Evolutionary conservation across 2,113 vertebrate species (phyloP).

Genomic region (Suricata suricatta): DNA sequence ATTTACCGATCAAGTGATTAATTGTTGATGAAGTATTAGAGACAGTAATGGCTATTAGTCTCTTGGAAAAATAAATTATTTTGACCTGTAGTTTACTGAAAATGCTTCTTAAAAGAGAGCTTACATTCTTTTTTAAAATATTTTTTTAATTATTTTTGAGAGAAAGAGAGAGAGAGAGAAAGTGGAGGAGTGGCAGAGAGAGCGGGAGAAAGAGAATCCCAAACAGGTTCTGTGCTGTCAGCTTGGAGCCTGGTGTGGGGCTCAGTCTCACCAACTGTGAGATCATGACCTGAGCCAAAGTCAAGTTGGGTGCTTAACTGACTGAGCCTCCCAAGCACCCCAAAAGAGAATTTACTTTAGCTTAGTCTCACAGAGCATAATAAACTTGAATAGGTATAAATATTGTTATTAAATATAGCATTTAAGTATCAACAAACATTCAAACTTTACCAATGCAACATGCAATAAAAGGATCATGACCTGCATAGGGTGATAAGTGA

Average conservation of each 20-base stretch:
- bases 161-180: too few relatives aligned
- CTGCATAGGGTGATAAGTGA: not conserved
- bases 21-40: slow-evolving; percentile 30
- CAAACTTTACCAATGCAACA: not conserved
- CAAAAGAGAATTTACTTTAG: not conserved
- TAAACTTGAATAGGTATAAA: not conserved
- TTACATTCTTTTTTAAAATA: not conserved
- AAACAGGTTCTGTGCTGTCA: too few relatives aligned
- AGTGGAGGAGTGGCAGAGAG: too few relatives aligned
- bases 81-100: slow-evolving; percentile 26
- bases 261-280: too few relatives aligned
- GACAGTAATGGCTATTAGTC: not conserved
- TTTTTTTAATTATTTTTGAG: too few relatives aligned
- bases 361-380: not conserved
- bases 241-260: too few relatives aligned
- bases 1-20: not conserved
- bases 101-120: not conserved
- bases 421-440: not conserved
- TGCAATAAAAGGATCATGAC: not conserved
- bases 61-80: not conserved
- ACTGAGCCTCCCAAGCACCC: too few relatives aligned
- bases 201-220: too few relatives aligned
- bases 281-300: too few relatives aligned
- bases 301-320: too few relatives aligned
- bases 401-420: slow-evolving; percentile 20